Conservation (phyloP, 1,140 invertebrate genomes). For the Holotrichia oblita region DNA sequence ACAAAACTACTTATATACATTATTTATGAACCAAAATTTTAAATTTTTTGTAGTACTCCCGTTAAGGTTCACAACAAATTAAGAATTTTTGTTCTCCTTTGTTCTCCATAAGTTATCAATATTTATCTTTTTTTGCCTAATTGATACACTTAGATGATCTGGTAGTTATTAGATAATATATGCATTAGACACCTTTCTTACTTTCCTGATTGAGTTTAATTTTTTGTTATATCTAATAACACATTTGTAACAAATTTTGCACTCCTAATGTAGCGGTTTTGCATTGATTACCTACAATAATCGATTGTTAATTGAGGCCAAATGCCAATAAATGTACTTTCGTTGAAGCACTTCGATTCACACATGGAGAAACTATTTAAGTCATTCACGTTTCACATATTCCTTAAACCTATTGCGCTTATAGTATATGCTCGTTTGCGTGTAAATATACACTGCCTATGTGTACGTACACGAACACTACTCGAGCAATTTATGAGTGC, state of each 20-base stretch:
- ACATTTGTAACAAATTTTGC: not conserved
- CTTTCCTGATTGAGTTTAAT: not conserved
- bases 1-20: too few species aligned
- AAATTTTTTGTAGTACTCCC: too few species aligned
- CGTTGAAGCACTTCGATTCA: not conserved
- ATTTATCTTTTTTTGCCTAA: too few species aligned
- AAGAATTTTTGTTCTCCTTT: too few species aligned
- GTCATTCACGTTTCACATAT: not conserved
- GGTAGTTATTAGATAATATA: too few species aligned
- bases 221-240: too few species aligned
- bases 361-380: slow-evolving; percentile 17
- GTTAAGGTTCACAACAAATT: too few species aligned
- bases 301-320: not conserved
- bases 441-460: not conserved
- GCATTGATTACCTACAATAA: slow-evolving; percentile 2
- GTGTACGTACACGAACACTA: slow-evolving; percentile 20
- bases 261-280: not conserved
- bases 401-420: not conserved
- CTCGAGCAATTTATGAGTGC: slow-evolving; percentile 36
- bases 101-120: too few species aligned
- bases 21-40: too few species aligned
- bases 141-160: too few species aligned
- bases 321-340: not conserved
- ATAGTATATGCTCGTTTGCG: slow-evolving; percentile 3
- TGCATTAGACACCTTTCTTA: not conserved